Base-by-base conservation (phyloP, 1,140 invertebrate genomes). In the Probaryconus sp. region DNA sequence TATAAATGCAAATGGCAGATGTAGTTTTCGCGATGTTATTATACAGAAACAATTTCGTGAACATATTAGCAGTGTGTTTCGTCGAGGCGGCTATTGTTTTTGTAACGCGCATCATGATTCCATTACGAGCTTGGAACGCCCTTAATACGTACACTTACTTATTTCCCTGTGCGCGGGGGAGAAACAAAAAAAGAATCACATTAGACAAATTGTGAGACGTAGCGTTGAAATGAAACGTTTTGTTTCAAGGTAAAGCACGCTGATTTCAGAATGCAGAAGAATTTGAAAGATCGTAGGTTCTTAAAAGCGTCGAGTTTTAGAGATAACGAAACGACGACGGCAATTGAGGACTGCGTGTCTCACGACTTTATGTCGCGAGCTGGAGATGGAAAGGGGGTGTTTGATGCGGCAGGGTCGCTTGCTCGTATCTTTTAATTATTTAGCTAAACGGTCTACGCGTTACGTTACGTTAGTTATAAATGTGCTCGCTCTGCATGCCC, bases 381-480 rank as follows among this genome's bases (percentile, higher is more conserved):
- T 31, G 37, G 60, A 26, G 58, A 58, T 53, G 50, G 48, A 28
- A 63, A 35, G 55, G 64, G 51, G 69, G 55, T 65, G 73, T 76
- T 67, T 75, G 72, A 78, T 68, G 74, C 65, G 68, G 68, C 72
- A 13, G 48, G 50, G 61, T 64, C 51, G 55, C 70, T 70, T 74
- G 79, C 74, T 77, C 81, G 83, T 85, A 85, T 87, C 85, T 86
- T 87, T 87, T 85, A 85, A 86, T 85, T 87, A 87, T 86, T 85
- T 84, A 82, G 81, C 79, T 83, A 82, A 84, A 83, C 78, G 81
- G 79, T 77, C 61, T 71, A 65, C 71, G 81, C 79, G 78, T 79
- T 75, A 77, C 67, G 73, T 85, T 83, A 83, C 81, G 78, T 80
- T 80, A 81, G 80, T 84, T 85, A 85, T 86, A 85, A 84, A 85